A percentile compares a stretch with the other conserved stretches of the same genome.
Conservation (phyloP, 2,888 invertebrate genomes). For the Ectobius pallidus region DNA sequence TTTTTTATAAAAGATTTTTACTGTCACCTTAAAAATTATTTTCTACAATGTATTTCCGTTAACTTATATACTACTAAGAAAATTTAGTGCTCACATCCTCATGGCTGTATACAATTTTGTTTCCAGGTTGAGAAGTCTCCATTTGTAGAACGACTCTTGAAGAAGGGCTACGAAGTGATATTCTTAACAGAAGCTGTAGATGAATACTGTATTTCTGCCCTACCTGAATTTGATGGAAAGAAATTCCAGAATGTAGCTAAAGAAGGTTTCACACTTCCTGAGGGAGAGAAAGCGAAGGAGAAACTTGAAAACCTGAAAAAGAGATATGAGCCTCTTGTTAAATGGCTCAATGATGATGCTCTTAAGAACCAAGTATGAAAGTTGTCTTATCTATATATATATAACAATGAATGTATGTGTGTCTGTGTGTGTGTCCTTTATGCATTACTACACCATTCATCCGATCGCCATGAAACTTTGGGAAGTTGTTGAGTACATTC, state of each 20-base stretch:
- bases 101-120: background rate
- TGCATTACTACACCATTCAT: too few species aligned
- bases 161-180: slow-evolving; percentile 94
- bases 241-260: slow-evolving; percentile 99
- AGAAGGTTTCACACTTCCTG: slow-evolving; percentile 90
- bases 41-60: too few species aligned
- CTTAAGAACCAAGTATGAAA: slow-evolving; percentile 73
- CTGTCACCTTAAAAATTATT: too few species aligned
- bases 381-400: too few species aligned
- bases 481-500: too few species aligned
- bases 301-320: slow-evolving; percentile 76
- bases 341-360: slow-evolving; percentile 85
- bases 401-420: too few species aligned
- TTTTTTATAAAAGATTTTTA: too few species aligned
- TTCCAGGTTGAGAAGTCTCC: slow-evolving; percentile 80
- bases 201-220: slow-evolving; percentile 94
- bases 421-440: too few species aligned
- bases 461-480: too few species aligned
- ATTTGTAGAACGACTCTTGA: slow-evolving; percentile 91
- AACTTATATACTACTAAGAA: too few species aligned
- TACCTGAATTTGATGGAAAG: slow-evolving; percentile 98
- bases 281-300: slow-evolving; percentile 68
- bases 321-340: slow-evolving; percentile 85
- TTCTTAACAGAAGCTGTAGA: slow-evolving; percentile 96
- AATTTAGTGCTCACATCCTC: too few species aligned